These are phyloP conservation scores for Trachurus trachurus DNA, from an alignment of 2,797 vertebrate species.

Conservation along the genomic window DNA sequence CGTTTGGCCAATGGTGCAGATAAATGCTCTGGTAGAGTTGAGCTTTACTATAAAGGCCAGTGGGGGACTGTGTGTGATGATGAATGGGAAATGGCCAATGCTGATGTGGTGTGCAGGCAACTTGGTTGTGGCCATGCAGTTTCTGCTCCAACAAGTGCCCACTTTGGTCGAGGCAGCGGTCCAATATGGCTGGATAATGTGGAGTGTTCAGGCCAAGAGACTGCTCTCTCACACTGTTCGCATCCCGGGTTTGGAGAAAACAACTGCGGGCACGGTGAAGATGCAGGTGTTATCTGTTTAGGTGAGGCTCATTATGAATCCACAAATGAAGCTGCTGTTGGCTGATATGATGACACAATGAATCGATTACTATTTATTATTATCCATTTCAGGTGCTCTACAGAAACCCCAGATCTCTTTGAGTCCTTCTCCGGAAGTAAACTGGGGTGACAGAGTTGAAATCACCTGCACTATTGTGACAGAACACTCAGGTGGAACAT, in stretches of 20 bases:
- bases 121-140: constrained; percentile 76
- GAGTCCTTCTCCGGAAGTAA: constrained; percentile 59
- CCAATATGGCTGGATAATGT: constrained; percentile 83
- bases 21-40: constrained; percentile 79
- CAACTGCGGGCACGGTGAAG: constrained; percentile 78
- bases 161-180: constrained; percentile 77
- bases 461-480: constrained; percentile 71
- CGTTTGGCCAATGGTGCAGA: constrained; percentile 49
- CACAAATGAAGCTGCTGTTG: background rate
- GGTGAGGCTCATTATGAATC: constrained; percentile 57
- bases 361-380: background rate
- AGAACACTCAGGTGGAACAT: constrained; percentile 75
- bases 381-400: constrained; percentile 63
- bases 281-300: constrained; percentile 78
- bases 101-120: constrained; percentile 78
- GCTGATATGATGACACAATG: background rate
- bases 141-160: constrained; percentile 58
- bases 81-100: constrained; percentile 65
- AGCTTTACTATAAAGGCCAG: constrained; percentile 64
- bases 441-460: constrained; percentile 77
- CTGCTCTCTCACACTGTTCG: constrained; percentile 60
- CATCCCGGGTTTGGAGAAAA: constrained; percentile 66
- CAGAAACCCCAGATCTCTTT: constrained; percentile 71
- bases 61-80: constrained; percentile 84
- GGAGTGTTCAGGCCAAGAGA: constrained; percentile 69